Evolutionary conservation across 2,888 invertebrate species (phyloP), one percentile per base, ranked within the genome.

Genomic region (Megamerina dolium): DNA sequence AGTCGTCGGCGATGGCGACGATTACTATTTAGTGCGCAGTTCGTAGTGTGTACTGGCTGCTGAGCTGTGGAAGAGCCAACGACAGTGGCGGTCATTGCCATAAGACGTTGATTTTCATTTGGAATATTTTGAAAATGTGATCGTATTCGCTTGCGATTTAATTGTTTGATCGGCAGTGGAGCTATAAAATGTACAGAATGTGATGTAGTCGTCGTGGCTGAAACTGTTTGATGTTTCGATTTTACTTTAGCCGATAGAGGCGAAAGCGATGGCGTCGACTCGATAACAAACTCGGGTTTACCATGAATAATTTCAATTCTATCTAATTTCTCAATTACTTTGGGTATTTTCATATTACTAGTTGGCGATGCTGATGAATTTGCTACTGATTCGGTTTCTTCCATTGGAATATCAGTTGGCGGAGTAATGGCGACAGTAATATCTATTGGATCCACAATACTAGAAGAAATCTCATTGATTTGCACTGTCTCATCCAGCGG

Each of bases 381-480:
- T 12, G 10, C 32, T 2, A 6, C 13, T 20, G 17, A 9, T n/a
- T 30, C 20, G 16, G 19, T 17, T n/a, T 9, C 12, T 4, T 14
- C 8, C 3, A 13, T n/a, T 8, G 10, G 8, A 35, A 12, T 12
- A 10, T 23, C 23, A n/a, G n/a, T n/a, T n/a, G n/a, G n/a, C n/a
- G n/a, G n/a, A n/a, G n/a, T n/a, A n/a, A n/a, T n/a, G n/a, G n/a
- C n/a, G n/a, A n/a, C n/a, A n/a, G n/a, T n/a, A n/a, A n/a, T n/a
- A 3, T 35, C 41, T 23, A 19, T 20, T n/a, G 13, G 19, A 37
- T 50, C 46, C 34, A 40, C 16, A 23, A 38, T 33, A 13, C 30
- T 44, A 1, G 82, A 81, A 2, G 81, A 81, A 14, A 82, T 78
- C 64, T 82, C 82, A 63, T 82, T 77, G 51, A 82, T 82, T 67